Conservation (phyloP, 1,140 invertebrate species). For the Neuroterus valhalla region DNA sequence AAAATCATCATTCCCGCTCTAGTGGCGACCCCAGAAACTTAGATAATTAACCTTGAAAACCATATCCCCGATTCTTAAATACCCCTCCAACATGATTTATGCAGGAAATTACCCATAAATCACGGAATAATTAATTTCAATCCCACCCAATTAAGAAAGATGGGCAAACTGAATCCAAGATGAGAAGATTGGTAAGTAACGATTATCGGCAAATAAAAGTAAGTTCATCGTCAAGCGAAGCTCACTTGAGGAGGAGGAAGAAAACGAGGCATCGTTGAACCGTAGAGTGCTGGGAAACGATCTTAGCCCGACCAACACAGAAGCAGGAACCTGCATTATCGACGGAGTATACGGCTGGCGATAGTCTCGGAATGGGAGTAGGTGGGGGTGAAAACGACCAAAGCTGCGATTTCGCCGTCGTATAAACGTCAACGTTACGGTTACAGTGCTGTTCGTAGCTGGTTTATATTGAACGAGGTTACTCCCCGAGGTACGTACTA, state of each 20-base stretch:
- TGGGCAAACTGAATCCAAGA: conserved; percentile 20
- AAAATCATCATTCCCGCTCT: not conserved
- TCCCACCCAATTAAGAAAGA: conserved; percentile 18
- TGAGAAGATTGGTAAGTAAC: not conserved
- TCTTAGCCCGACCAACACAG: conserved; percentile 41
- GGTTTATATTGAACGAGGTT: conserved; percentile 75
- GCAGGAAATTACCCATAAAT: not conserved
- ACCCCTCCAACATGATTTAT: not conserved
- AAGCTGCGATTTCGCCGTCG: conserved; percentile 75
- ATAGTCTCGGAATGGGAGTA: conserved; percentile 47
- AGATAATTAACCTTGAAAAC: too few relatives aligned
- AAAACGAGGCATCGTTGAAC: conserved; percentile 24
- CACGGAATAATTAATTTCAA: conserved; percentile 10
- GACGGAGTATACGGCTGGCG: conserved; percentile 51
- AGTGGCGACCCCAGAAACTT: too few relatives aligned
- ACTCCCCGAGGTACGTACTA: conserved; percentile 75
- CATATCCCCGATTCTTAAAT: too few relatives aligned
- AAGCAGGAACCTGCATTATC: conserved; percentile 63
- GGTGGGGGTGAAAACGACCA: conserved; percentile 67
- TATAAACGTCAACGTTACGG: conserved; percentile 76
- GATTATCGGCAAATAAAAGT: not conserved
- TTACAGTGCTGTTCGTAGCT: conserved; percentile 74
- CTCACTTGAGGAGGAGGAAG: not conserved
- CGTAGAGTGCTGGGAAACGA: conserved; percentile 37
- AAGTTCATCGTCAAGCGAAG: not conserved